phyloP scores from a whole-genome alignment of 2,797 vertebrate genomes.

The Ptychadena robeensis region DNA sequence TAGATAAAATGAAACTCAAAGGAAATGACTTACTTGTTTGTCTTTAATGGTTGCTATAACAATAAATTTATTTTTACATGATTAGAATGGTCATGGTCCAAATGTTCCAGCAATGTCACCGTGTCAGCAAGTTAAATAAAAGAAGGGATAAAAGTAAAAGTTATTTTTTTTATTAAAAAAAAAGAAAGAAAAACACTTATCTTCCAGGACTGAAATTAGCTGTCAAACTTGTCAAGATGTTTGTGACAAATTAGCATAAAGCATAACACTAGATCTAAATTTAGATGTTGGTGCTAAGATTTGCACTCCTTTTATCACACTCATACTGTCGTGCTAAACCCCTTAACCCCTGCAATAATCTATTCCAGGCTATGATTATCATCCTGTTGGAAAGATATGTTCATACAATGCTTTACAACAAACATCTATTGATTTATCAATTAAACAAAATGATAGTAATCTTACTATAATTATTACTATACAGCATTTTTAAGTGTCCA shows the following conservation, averaged over 20 bases:
- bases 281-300: background rate
- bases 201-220: background rate
- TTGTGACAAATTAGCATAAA: background rate
- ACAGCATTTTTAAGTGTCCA: no score
- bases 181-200: background rate
- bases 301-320: background rate
- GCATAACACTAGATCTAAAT: background rate
- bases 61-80: constrained; percentile 11
- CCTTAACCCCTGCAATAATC: background rate
- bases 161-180: background rate
- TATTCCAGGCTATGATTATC: background rate
- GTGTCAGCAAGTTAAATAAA: background rate
- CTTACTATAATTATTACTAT: no score
- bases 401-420: background rate
- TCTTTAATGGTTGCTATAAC: constrained; percentile 21
- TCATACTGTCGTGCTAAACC: constrained; percentile 6
- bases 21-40: constrained; percentile 14
- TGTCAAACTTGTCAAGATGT: constrained; percentile 6
- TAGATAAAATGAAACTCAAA: constrained; percentile 37
- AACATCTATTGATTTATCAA: background rate
- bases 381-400: background rate
- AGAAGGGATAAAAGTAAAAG: background rate
- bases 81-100: constrained; percentile 4
- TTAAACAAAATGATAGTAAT: no score
- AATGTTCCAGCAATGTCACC: background rate